phyloP scores from a whole-genome alignment of 2,113 vertebrate genomes.

The Pseudois nayaur region DNA sequence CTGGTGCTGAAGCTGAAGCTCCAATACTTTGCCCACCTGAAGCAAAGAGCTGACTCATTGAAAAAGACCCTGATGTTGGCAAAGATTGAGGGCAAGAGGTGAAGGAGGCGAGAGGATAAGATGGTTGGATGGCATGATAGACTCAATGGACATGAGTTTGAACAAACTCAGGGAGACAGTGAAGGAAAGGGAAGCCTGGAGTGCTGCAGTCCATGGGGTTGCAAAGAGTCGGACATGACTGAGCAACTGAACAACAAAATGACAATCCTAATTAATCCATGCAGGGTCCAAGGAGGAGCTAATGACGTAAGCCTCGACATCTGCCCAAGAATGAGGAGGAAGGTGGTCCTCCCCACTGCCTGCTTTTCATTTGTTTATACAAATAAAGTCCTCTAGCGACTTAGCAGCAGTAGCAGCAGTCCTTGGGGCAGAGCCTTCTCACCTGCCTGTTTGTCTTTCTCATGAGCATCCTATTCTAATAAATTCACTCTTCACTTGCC shows the following conservation, averaged over 20 bases:
- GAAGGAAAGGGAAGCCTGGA: neutral
- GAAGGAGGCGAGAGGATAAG: neutral
- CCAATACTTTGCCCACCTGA: neutral
- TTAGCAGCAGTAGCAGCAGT: neutral
- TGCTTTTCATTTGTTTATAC: neutral
- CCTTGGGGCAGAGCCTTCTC: neutral
- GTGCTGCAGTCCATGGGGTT: neutral
- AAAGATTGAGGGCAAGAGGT: neutral
- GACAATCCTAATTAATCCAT: neutral
- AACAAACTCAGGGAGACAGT: neutral
- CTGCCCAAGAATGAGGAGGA: neutral
- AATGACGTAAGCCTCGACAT: neutral
- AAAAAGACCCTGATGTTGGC: neutral
- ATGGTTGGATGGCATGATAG: neutral
- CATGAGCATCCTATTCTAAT: neutral
- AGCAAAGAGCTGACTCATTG: neutral
- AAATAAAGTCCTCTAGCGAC: neutral
- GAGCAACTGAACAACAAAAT: neutral
- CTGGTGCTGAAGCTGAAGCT: neutral
- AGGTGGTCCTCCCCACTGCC: neutral
- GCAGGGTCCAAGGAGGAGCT: neutral
- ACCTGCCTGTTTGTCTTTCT: neutral
- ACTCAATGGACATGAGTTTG: neutral
- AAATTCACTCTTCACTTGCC: neutral
- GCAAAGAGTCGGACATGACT: neutral